Percentiles rank a stretch among this genome's conserved stretches.
These are phyloP conservation scores for Lutraria lutraria DNA, from an alignment of 2,888 invertebrate species.

Conservation along the genomic window DNA sequence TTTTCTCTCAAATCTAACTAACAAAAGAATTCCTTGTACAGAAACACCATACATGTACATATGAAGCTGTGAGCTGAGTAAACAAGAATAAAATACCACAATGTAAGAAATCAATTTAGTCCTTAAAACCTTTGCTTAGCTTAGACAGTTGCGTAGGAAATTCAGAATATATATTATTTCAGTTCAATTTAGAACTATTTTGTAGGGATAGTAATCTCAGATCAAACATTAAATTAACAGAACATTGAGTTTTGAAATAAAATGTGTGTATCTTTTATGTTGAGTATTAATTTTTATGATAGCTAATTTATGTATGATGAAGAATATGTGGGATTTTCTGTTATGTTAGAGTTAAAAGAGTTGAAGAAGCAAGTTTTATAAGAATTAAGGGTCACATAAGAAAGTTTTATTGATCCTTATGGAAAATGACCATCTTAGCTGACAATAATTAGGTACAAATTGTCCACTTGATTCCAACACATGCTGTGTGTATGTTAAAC, in stretches of 20 bases:
- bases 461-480: background rate
- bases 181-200: background rate
- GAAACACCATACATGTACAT: background rate
- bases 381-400: background rate
- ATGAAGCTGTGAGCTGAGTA: background rate
- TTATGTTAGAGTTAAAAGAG: too few relatives aligned
- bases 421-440: background rate
- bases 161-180: background rate
- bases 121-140: background rate
- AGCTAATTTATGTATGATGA: too few relatives aligned
- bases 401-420: background rate
- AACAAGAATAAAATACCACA: background rate
- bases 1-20: background rate
- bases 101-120: background rate
- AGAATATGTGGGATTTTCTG: too few relatives aligned
- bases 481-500: background rate
- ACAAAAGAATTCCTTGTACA: background rate
- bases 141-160: background rate
- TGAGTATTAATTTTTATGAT: too few relatives aligned
- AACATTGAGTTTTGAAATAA: too few relatives aligned
- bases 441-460: constrained; percentile 17
- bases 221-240: too few relatives aligned
- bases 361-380: background rate
- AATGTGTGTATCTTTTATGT: too few relatives aligned
- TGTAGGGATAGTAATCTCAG: too few relatives aligned